Evolutionary conservation across 2,113 vertebrate genomes (phyloP).

Genomic region (Chitala chitala): DNA sequence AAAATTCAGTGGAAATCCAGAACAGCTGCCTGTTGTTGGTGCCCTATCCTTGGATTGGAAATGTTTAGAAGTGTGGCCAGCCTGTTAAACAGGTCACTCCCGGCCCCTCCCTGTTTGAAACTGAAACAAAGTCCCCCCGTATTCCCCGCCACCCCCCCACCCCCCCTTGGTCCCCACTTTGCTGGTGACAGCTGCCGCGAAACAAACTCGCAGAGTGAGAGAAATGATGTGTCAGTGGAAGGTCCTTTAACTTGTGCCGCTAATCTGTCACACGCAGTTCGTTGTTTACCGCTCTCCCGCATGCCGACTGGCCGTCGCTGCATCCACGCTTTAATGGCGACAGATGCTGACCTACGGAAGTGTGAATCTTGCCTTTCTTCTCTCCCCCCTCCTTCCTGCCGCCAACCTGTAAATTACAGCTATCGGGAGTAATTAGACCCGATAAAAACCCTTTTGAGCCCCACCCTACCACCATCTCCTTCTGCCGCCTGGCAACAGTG

Average conservation of each 20-base stretch:
- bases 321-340: constrained; percentile 70
- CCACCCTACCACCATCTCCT: constrained; percentile 37
- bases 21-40: constrained; percentile 12
- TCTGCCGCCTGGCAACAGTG: constrained; percentile 1
- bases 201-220: constrained; percentile 70
- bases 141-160: constrained; percentile 39
- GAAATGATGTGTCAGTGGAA: constrained; percentile 75
- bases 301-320: constrained; percentile 41
- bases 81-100: constrained; percentile 63
- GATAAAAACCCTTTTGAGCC: constrained; percentile 79
- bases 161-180: constrained; percentile 48
- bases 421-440: constrained; percentile 96
- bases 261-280: constrained; percentile 72
- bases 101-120: constrained; percentile 27
- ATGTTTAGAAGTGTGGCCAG: constrained; percentile 53
- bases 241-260: constrained; percentile 68
- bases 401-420: constrained; percentile 97
- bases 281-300: constrained; percentile 64
- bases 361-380: constrained; percentile 78
- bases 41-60: background rate
- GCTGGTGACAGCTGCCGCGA: constrained; percentile 71
- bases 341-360: constrained; percentile 93
- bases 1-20: background rate
- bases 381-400: constrained; percentile 68
- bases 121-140: constrained; percentile 32